A percentile compares a stretch with the other conserved stretches of the same genome.
These are phyloP conservation scores for Hippocampus zosterae DNA, from an alignment of 2,113 vertebrate genomes.

Conservation along the genomic window DNA sequence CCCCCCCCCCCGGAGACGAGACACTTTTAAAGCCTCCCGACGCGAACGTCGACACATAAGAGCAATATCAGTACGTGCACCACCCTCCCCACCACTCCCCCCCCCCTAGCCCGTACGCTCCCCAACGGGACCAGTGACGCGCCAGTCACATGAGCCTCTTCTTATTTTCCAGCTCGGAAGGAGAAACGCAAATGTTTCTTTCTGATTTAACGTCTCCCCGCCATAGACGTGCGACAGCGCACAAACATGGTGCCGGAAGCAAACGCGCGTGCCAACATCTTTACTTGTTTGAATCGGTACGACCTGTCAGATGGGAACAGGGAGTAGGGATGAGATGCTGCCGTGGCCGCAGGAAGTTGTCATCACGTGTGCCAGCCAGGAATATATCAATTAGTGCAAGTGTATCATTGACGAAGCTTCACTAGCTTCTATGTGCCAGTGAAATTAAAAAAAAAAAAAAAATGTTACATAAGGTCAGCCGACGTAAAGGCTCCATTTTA, in stretches of 20 bases:
- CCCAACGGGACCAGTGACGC: not conserved
- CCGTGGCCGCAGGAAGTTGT: conserved; percentile 3
- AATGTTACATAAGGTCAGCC: not conserved
- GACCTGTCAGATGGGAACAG: conserved; percentile 2
- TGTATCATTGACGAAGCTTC: not conserved
- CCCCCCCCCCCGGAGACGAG: not conserved
- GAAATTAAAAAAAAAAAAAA: not conserved
- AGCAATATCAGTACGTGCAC: not conserved
- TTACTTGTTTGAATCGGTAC: conserved; percentile 14
- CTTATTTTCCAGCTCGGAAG: conserved; percentile 13
- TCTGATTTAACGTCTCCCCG: not conserved
- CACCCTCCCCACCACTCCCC: too few relatives aligned
- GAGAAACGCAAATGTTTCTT: not conserved
- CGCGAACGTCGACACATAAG: conserved; percentile 9
- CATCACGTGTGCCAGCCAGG: not conserved
- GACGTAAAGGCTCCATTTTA: not conserved
- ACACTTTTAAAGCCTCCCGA: conserved; percentile 17
- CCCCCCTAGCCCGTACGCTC: not conserved
- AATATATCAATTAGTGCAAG: not conserved
- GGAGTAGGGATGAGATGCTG: conserved; percentile 10
- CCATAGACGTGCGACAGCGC: not conserved
- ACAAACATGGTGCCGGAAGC: not conserved
- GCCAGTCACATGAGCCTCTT: not conserved
- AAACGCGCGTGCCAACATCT: not conserved
- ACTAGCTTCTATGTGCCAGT: not conserved